Conservation (phyloP, 2,113 vertebrate species). For the Cinclus cinclus region DNA sequence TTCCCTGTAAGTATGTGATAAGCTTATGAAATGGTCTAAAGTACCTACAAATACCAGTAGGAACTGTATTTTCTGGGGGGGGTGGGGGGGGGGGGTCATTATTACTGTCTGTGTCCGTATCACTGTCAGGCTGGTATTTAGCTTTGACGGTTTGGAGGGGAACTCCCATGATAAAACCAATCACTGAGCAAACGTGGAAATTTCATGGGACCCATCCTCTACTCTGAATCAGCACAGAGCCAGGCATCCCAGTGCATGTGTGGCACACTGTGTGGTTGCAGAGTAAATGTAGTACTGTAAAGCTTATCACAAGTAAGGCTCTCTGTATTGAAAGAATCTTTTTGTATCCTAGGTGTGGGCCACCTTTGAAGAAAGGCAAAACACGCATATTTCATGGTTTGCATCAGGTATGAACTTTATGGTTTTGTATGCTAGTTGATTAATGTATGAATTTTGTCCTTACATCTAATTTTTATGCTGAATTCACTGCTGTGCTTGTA, state of each 20-base stretch:
- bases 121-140: not conserved
- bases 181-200: not conserved
- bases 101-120: not conserved
- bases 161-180: not conserved
- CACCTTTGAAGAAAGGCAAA: constrained; percentile 90
- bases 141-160: not conserved
- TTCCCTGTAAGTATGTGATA: constrained; percentile 77
- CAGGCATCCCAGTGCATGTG: not conserved
- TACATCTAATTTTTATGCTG: not conserved
- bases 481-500: not conserved
- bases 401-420: constrained; percentile 81
- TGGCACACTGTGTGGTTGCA: accelerated
- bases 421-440: not conserved
- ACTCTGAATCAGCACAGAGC: not conserved
- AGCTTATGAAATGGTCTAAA: not conserved
- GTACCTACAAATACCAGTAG: not conserved
- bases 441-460: not conserved
- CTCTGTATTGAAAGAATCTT: not conserved
- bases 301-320: too few relatives aligned
- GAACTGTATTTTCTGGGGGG: not conserved
- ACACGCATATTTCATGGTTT: constrained; percentile 89
- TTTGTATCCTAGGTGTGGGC: constrained; percentile 83
- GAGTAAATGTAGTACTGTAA: accelerated
- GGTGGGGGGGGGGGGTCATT: not conserved
- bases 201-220: accelerated